A percentile compares a stretch with the other conserved stretches of the same genome.
Conservation (phyloP, 2,113 vertebrate species). For the Puffinus mauretanicus region DNA sequence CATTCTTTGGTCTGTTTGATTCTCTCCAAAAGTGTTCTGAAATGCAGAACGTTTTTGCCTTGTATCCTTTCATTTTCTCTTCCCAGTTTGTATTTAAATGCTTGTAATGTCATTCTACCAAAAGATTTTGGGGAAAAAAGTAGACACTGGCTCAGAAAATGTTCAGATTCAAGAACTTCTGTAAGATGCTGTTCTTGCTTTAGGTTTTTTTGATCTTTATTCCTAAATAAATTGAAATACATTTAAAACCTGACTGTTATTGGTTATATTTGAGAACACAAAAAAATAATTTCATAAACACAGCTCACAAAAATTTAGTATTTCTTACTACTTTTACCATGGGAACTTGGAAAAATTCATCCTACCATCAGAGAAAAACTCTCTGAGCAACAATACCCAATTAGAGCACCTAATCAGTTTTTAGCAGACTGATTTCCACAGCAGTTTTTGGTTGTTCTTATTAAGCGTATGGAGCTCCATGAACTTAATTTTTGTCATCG, state of each 20-base stretch:
- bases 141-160: neutral
- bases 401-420: neutral
- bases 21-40: neutral
- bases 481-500: neutral
- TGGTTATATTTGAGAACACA: neutral
- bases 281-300: neutral
- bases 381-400: neutral
- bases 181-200: neutral
- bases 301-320: neutral
- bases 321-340: neutral
- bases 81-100: neutral
- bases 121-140: neutral
- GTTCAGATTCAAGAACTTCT: neutral
- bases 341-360: neutral
- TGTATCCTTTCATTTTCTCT: neutral
- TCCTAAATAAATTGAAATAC: neutral
- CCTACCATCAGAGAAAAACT: neutral
- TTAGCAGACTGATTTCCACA: neutral
- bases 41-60: neutral
- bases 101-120: neutral
- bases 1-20: neutral
- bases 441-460: neutral
- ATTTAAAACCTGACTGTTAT: neutral
- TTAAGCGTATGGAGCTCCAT: neutral
- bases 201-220: neutral